These are phyloP conservation scores for Eulemur macaco DNA, from an alignment of 2,113 vertebrate species.

Conservation along the genomic window DNA sequence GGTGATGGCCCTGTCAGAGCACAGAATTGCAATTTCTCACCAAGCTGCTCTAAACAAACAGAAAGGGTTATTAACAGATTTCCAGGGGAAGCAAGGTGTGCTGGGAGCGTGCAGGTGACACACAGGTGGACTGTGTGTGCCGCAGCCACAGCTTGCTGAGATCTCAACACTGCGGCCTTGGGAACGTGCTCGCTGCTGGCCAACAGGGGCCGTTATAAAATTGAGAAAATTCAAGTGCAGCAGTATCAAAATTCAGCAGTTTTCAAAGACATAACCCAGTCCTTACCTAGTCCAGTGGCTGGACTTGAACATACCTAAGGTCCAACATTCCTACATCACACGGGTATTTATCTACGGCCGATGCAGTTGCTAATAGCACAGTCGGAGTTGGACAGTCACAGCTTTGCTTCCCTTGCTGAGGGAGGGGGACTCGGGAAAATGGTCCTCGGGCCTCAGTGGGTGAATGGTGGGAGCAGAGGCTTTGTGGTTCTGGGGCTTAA, in stretches of 20 bases:
- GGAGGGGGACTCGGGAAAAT: neutral
- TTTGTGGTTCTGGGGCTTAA: neutral
- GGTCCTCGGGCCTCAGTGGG: neutral
- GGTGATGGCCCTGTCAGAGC: neutral
- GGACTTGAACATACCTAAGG: neutral
- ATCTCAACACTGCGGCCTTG: accelerated
- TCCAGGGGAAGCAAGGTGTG: neutral
- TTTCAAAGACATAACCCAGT: neutral
- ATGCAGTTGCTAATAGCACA: neutral
- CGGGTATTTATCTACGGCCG: accelerated
- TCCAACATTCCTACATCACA: neutral
- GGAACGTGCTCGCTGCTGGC: neutral
- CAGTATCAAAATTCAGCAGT: neutral
- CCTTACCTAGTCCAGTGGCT: neutral
- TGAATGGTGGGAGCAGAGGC: neutral
- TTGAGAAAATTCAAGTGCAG: neutral
- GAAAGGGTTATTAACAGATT: accelerated
- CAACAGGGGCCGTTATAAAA: accelerated
- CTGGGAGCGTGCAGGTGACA: accelerated
- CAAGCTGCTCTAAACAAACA: neutral
- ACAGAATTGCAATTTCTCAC: neutral
- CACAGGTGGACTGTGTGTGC: accelerated
- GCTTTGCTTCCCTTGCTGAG: neutral
- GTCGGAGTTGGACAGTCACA: neutral
- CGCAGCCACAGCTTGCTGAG: neutral